Evolutionary conservation across 2,888 invertebrate genomes (phyloP).

Genomic region (Euplexia lucipara): DNA sequence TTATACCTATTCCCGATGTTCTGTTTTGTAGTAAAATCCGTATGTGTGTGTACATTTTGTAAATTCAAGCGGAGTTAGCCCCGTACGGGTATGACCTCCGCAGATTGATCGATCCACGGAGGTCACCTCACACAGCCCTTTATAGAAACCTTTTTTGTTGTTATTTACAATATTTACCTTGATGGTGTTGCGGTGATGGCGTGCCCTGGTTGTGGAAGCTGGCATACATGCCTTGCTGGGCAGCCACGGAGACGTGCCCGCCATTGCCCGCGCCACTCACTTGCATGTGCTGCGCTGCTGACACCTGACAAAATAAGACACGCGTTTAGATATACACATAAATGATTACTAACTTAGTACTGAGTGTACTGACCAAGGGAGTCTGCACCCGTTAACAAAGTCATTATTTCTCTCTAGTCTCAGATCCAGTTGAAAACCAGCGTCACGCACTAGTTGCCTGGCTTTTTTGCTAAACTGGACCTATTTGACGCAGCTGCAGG

Average conservation of each 20-base stretch:
- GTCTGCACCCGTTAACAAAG: too few relatives aligned
- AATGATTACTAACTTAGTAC: too few relatives aligned
- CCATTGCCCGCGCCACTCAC: constrained; percentile 93
- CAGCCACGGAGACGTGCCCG: constrained; percentile 94
- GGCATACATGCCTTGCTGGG: constrained; percentile 95
- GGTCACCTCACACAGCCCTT: constrained; percentile 33
- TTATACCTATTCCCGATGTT: not conserved
- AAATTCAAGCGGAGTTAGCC: constrained; percentile 3
- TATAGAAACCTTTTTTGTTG: constrained; percentile 18
- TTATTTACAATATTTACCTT: constrained; percentile 79
- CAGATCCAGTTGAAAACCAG: too few relatives aligned
- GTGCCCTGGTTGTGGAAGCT: constrained; percentile 88
- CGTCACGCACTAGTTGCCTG: too few relatives aligned
- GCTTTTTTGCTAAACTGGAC: too few relatives aligned
- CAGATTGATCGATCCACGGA: constrained; percentile 48
- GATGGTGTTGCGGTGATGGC: constrained; percentile 88
- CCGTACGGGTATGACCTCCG: constrained; percentile 40
- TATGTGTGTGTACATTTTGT: not conserved
- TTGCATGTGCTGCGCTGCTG: constrained; percentile 96
- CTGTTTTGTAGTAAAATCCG: not conserved
- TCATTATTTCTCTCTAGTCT: too few relatives aligned
- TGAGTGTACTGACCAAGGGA: too few relatives aligned
- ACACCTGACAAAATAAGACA: constrained; percentile 91
- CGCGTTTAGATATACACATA: not conserved
- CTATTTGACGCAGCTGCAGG: too few relatives aligned